Conservation (phyloP, 2,888 invertebrate genomes). For the Heliconius ismenius region DNA sequence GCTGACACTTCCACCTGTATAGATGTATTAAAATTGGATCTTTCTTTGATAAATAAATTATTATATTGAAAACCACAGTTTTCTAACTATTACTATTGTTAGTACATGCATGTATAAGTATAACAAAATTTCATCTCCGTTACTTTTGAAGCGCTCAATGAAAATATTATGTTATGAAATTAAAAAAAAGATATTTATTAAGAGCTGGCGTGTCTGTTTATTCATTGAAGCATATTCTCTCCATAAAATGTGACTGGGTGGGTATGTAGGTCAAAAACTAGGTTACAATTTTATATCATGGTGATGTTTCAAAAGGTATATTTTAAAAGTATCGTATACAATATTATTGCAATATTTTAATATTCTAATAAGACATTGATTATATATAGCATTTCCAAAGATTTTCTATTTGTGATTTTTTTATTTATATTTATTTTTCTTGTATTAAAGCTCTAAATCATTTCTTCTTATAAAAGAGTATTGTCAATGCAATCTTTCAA, state of each 20-base stretch:
- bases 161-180: slow-evolving; percentile 22
- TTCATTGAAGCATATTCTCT: slow-evolving; percentile 37
- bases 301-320: slow-evolving; percentile 17
- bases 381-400: background rate
- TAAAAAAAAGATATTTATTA: slow-evolving; percentile 35
- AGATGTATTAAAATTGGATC: background rate
- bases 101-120: background rate
- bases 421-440: background rate
- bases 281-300: slow-evolving; percentile 36
- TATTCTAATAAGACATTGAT: background rate
- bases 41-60: slow-evolving; percentile 46
- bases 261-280: slow-evolving; percentile 40
- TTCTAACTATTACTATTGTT: background rate
- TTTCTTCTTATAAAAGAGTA: background rate
- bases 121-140: slow-evolving; percentile 3
- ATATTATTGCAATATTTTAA: slow-evolving; percentile 2
- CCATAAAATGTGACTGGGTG: slow-evolving; percentile 36
- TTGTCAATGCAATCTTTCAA: background rate
- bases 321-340: slow-evolving; percentile 5
- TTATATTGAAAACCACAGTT: slow-evolving; percentile 39
- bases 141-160: slow-evolving; percentile 9
- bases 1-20: no score
- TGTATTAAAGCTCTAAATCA: background rate
- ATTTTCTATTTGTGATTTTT: background rate
- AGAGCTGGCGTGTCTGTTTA: slow-evolving; percentile 35